These are phyloP conservation scores for Acrobasis consociella DNA, from an alignment of 2,888 invertebrate species.

Conservation along the genomic window DNA sequence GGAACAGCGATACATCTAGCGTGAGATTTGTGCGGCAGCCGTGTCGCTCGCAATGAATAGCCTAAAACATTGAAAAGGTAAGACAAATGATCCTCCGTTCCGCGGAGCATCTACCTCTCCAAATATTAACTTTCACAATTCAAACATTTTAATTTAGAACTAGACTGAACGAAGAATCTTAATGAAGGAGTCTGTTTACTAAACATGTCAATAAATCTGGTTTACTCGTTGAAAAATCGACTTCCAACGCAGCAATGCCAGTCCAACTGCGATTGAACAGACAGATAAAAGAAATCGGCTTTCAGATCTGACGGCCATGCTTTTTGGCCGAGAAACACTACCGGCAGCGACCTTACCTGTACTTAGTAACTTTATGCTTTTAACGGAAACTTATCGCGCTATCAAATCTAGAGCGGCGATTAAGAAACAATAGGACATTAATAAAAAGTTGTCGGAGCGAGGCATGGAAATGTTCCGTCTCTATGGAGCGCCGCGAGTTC, in stretches of 20 bases:
- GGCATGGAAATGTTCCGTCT: conserved; percentile 67
- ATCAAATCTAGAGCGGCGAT: conserved; percentile 71
- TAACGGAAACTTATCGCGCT: conserved; percentile 71
- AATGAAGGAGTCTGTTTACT: conserved; percentile 55
- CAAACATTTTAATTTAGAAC: conserved; percentile 38
- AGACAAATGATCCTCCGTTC: conserved; percentile 52
- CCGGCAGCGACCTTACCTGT: conserved; percentile 61
- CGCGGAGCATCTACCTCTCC: conserved; percentile 37
- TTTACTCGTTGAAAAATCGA: conserved; percentile 63
- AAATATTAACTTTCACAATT: conserved; percentile 50
- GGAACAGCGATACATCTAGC: conserved; percentile 68
- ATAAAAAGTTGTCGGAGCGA: conserved; percentile 68
- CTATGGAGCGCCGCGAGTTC: conserved; percentile 44
- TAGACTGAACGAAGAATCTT: conserved; percentile 45
- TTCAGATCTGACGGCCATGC: conserved; percentile 62
- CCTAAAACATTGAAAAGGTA: conserved; percentile 64
- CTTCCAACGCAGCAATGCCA: conserved; percentile 56
- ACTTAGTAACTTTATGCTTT: conserved; percentile 67
- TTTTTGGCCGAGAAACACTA: conserved; percentile 62
- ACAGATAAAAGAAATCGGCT: conserved; percentile 64
- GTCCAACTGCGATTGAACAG: conserved; percentile 62
- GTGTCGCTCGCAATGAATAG: conserved; percentile 53
- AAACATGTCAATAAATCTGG: conserved; percentile 47
- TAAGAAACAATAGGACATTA: conserved; percentile 78
- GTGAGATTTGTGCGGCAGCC: conserved; percentile 63